Conservation (phyloP, 2,113 vertebrate genomes). For the cattle (Bos taurus) region DNA sequence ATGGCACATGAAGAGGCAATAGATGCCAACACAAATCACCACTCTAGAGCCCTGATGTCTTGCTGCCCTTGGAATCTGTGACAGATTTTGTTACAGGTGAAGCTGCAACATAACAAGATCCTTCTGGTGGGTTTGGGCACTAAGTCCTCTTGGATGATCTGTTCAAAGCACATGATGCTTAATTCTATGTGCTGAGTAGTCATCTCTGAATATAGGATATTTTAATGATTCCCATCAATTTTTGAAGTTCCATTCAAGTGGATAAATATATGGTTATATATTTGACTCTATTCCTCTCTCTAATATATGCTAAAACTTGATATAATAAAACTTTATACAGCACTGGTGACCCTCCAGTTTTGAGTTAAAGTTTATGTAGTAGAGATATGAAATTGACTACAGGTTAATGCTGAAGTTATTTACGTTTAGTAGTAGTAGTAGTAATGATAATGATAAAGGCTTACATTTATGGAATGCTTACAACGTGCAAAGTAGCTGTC, state of each 20-base stretch:
- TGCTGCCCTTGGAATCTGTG: not conserved
- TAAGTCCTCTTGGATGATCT: slow-evolving; percentile 14
- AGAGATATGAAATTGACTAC: not conserved
- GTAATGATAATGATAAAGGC: not conserved
- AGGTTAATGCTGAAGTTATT: not conserved
- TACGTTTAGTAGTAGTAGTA: not conserved
- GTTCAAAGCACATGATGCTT: not conserved
- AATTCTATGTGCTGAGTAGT: not conserved
- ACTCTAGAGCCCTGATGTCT: not conserved
- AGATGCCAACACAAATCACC: slow-evolving; percentile 29
- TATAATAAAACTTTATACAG: not conserved
- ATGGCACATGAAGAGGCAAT: not conserved
- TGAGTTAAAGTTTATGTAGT: not conserved
- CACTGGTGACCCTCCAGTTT: not conserved
- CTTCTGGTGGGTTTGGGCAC: slow-evolving; percentile 19
- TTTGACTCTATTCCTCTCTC: not conserved
- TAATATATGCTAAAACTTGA: not conserved
- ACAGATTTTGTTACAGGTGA: slow-evolving; percentile 27
- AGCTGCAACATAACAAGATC: not conserved
- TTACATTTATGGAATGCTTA: not conserved
- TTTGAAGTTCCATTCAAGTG: not conserved
- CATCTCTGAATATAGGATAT: not conserved
- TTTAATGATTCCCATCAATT: not conserved
- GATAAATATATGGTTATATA: not conserved
- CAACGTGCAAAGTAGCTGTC: not conserved